Evolutionary conservation across 2,797 vertebrate genomes (phyloP).

Genomic region (Smutsia gigantea): DNA sequence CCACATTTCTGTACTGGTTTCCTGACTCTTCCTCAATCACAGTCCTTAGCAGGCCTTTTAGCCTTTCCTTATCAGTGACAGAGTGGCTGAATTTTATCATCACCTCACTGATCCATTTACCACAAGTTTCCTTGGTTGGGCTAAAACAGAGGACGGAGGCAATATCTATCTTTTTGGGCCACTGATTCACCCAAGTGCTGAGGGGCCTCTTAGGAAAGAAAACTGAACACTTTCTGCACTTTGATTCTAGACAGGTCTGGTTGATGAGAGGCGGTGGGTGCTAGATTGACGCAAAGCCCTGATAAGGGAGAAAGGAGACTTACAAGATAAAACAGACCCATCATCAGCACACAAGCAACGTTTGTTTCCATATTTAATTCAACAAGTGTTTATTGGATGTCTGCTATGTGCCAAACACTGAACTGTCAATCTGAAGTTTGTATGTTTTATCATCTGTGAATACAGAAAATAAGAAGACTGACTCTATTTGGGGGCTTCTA

Average conservation of each 20-base stretch:
- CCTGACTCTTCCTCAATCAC: neutral
- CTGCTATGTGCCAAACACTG: neutral
- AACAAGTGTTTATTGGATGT: neutral
- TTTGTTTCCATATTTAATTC: neutral
- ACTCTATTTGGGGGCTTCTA: neutral
- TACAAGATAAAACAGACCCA: neutral
- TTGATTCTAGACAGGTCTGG: neutral
- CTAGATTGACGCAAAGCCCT: neutral
- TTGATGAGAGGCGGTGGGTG: neutral
- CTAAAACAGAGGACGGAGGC: neutral
- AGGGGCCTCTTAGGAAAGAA: neutral
- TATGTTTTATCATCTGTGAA: neutral
- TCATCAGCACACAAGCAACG: neutral
- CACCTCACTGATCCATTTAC: neutral
- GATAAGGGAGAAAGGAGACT: neutral
- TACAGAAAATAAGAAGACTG: neutral
- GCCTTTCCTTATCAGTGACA: neutral
- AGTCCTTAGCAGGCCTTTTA: neutral
- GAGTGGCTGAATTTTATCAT: neutral
- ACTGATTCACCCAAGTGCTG: neutral
- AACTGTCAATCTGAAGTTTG: neutral
- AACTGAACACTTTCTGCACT: neutral
- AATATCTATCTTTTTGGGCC: neutral
- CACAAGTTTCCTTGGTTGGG: neutral
- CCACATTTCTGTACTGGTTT: neutral